Conservation (phyloP, 2,888 invertebrate species). For the Drosophila anceps region DNA sequence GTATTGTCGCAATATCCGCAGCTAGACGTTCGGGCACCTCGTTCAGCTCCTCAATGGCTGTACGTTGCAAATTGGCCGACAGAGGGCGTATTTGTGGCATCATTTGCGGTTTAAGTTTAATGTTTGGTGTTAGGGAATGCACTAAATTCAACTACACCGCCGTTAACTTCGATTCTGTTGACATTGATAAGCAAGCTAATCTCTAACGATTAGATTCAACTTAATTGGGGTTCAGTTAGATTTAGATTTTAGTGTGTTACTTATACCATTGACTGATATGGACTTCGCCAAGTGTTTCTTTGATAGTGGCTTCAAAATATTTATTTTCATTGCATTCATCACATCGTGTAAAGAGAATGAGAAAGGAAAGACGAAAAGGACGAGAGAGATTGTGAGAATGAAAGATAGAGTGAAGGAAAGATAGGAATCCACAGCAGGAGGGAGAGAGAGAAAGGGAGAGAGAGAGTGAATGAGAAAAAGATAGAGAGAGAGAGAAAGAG, state of each 20-base stretch:
- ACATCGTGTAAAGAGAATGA: background rate
- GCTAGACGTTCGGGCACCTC: constrained; percentile 84
- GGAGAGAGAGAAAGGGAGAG: no score
- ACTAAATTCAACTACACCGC: constrained; percentile 13
- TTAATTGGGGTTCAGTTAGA: background rate
- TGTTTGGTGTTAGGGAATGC: background rate
- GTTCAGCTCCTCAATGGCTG: constrained; percentile 85
- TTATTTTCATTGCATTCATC: background rate
- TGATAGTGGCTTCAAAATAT: background rate
- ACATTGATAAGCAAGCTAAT: background rate
- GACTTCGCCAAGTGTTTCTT: background rate
- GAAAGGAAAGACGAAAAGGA: background rate
- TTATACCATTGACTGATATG: background rate
- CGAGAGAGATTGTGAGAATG: no score
- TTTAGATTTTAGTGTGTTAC: background rate
- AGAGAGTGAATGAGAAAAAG: no score
- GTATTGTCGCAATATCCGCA: constrained; percentile 83
- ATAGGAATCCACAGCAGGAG: no score
- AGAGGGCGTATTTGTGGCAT: constrained; percentile 75
- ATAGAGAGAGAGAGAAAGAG: no score
- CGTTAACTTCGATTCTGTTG: constrained; percentile 1
- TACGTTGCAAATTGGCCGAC: constrained; percentile 67
- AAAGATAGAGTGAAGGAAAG: no score
- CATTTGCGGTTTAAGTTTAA: constrained; percentile 17
- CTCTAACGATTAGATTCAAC: constrained; percentile 17